These are phyloP conservation scores for Aphelinus atriplicis DNA, from an alignment of 1,140 invertebrate species.

Conservation along the genomic window DNA sequence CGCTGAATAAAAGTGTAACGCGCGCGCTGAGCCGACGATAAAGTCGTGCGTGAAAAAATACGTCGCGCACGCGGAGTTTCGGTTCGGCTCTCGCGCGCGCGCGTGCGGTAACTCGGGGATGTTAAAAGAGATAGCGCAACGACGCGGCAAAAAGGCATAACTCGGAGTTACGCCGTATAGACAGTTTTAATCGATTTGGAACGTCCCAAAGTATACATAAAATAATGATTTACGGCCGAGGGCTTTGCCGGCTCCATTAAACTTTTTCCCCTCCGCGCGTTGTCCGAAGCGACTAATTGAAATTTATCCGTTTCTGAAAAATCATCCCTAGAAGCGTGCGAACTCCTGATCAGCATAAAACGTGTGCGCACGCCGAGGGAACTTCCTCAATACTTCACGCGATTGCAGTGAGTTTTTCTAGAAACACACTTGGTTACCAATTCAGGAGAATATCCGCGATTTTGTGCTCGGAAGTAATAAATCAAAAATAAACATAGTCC, in stretches of 20 bases:
- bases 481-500: too few species aligned
- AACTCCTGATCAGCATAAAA: too few species aligned
- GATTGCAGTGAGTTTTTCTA: too few species aligned
- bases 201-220: slow-evolving; percentile 8
- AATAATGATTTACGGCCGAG: slow-evolving; percentile 14
- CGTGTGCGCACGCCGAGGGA: too few species aligned
- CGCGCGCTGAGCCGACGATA: neutral
- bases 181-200: slow-evolving; percentile 21
- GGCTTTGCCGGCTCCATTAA: neutral
- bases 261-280: neutral
- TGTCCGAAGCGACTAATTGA: too few species aligned
- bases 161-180: slow-evolving; percentile 1
- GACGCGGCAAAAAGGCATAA: slow-evolving; percentile 1
- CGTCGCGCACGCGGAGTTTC: neutral
- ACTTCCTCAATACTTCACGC: too few species aligned
- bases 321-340: too few species aligned
- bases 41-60: neutral
- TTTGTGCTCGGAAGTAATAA: too few species aligned
- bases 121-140: slow-evolving; percentile 3
- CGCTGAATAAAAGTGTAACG: too few species aligned
- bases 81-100: neutral
- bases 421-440: too few species aligned
- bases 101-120: neutral
- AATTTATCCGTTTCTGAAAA: too few species aligned
- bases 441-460: too few species aligned